A percentile compares a stretch with the other conserved stretches of the same genome.
Conservation (phyloP, 2,888 invertebrate genomes). For the Drosophila bunnanda region DNA sequence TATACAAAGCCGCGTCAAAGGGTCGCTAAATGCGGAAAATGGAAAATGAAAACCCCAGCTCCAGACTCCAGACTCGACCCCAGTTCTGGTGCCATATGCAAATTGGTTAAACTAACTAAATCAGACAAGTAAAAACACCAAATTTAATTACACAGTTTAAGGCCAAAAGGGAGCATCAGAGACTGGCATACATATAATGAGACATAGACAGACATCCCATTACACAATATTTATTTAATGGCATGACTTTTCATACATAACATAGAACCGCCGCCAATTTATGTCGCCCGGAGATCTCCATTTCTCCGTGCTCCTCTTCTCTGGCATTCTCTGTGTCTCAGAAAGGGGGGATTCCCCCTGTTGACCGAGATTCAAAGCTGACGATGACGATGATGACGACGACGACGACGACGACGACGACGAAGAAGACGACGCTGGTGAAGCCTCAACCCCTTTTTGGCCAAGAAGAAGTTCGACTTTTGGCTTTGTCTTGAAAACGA, state of each 20-base stretch:
- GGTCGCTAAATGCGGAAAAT: slow-evolving; percentile 17
- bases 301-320: neutral
- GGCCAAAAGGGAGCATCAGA: neutral
- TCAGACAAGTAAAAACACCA: slow-evolving; percentile 33
- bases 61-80: neutral
- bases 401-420: slow-evolving; percentile 17
- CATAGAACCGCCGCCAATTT: slow-evolving; percentile 51
- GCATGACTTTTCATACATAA: slow-evolving; percentile 69
- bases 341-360: neutral
- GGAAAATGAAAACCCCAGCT: slow-evolving; percentile 5
- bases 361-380: slow-evolving; percentile 49
- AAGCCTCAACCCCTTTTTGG: slow-evolving; percentile 21
- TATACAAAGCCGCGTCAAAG: slow-evolving; percentile 22
- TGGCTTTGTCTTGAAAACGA: slow-evolving; percentile 68
- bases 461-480: slow-evolving; percentile 47
- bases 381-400: slow-evolving; percentile 31
- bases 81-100: slow-evolving; percentile 15
- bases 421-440: slow-evolving; percentile 14
- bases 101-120: slow-evolving; percentile 49
- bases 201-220: slow-evolving; percentile 40
- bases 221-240: slow-evolving; percentile 71
- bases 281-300: slow-evolving; percentile 44
- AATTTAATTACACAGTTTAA: slow-evolving; percentile 44
- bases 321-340: neutral
- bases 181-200: neutral